phyloP scores from a whole-genome alignment of 2,113 vertebrate species.

The Odocoileus virginianus region DNA sequence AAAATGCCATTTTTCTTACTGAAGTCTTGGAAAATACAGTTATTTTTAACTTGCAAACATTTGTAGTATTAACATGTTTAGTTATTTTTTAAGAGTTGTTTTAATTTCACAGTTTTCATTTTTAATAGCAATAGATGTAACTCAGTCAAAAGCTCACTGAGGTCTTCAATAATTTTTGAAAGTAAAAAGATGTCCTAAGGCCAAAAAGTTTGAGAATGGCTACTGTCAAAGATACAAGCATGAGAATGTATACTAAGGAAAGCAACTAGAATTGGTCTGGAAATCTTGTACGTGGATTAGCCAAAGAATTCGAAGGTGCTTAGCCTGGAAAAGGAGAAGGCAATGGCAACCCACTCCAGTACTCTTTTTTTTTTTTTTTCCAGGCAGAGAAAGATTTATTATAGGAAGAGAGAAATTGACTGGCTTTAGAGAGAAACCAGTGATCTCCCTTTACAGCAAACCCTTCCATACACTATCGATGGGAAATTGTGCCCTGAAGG shows the following conservation, averaged over 20 bases:
- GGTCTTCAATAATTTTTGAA: neutral
- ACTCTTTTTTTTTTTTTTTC: no score
- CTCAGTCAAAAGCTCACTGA: neutral
- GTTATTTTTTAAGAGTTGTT: neutral
- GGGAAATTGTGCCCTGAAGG: no score
- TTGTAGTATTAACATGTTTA: neutral
- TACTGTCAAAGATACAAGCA: neutral
- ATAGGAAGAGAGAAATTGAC: no score
- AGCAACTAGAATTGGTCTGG: neutral
- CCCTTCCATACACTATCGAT: no score
- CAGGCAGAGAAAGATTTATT: no score
- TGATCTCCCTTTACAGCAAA: no score
- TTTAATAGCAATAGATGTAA: neutral
- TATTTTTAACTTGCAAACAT: neutral
- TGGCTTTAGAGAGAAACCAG: no score
- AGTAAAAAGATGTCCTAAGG: neutral
- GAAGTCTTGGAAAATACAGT: neutral
- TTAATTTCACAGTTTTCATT: neutral
- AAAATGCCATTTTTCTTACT: neutral
- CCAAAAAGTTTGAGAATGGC: neutral
- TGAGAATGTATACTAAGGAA: neutral
- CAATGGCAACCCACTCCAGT: no score
- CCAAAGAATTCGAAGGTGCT: neutral
- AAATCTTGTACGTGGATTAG: neutral
- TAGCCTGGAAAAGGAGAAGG: neutral